Percentiles rank a stretch among this genome's conserved stretches.
Evolutionary conservation across 1,140 invertebrate species (phyloP).

Genomic region (Drosophila elegans): DNA sequence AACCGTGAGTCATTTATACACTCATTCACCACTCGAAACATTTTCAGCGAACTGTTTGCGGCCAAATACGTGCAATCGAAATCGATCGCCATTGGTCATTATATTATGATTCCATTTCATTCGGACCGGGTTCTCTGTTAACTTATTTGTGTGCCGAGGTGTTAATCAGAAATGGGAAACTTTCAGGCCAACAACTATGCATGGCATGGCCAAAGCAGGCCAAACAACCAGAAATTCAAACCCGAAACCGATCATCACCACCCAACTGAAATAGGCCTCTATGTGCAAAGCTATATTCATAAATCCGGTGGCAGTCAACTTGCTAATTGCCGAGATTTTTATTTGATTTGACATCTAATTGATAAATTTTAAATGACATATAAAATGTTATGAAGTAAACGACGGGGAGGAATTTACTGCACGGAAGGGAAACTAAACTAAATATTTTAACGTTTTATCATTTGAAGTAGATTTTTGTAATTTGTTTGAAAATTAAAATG

Average conservation of each 20-base stretch:
- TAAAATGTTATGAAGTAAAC: slow-evolving; percentile 6
- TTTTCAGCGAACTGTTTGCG: slow-evolving; percentile 47
- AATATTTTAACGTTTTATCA: slow-evolving; percentile 24
- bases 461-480: slow-evolving; percentile 15
- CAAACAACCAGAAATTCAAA: neutral
- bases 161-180: slow-evolving; percentile 57
- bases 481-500: slow-evolving; percentile 2
- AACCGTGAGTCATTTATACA: slow-evolving; percentile 33
- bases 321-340: slow-evolving; percentile 52
- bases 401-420: slow-evolving; percentile 11
- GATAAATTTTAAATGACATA: slow-evolving; percentile 51
- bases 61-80: slow-evolving; percentile 35
- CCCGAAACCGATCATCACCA: slow-evolving; percentile 11
- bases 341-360: slow-evolving; percentile 59
- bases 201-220: slow-evolving; percentile 37
- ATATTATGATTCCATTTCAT: slow-evolving; percentile 4
- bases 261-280: slow-evolving; percentile 17
- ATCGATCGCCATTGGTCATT: slow-evolving; percentile 32
- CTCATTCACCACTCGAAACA: slow-evolving; percentile 37
- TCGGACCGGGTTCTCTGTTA: slow-evolving; percentile 6
- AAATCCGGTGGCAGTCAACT: slow-evolving; percentile 15
- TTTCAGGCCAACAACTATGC: slow-evolving; percentile 47
- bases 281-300: neutral
- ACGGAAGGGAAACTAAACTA: slow-evolving; percentile 21
- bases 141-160: slow-evolving; percentile 30